Conservation (phyloP, 2,113 vertebrate genomes). For the Cinclus mexicanus region DNA sequence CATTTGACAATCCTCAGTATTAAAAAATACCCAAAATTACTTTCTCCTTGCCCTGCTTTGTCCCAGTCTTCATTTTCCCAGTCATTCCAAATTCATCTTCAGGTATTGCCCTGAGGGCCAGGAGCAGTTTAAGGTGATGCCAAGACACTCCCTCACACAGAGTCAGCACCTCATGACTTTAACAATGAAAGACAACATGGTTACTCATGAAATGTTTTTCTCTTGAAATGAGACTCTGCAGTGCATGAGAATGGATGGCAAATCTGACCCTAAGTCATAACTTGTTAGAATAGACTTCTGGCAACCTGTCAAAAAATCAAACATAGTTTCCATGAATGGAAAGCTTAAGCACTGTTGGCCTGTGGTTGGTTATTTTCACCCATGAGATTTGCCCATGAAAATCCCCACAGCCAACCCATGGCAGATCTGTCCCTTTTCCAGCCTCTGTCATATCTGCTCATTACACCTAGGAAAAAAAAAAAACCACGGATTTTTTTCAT, state of each 20-base stretch:
- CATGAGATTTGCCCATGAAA: not conserved
- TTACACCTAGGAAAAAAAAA: not conserved
- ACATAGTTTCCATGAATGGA: not conserved
- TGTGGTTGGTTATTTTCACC: not conserved
- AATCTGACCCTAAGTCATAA: not conserved
- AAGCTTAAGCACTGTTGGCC: not conserved
- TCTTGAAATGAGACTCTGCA: not conserved
- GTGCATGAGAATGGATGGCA: not conserved
- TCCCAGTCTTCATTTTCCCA: not conserved
- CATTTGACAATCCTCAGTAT: not conserved
- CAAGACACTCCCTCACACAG: not conserved
- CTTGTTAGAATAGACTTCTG: not conserved
- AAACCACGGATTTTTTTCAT: accelerated
- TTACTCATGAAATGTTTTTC: not conserved
- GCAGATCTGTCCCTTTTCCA: not conserved
- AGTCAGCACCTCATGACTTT: not conserved
- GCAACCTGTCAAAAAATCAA: not conserved
- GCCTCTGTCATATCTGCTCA: not conserved
- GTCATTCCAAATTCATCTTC: not conserved
- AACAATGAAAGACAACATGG: not conserved
- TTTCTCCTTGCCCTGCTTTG: not conserved
- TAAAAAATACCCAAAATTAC: not conserved
- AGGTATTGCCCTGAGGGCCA: not conserved
- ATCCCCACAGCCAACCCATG: not conserved
- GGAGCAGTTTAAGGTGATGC: not conserved